Evolutionary conservation across 2,113 vertebrate species (phyloP).

Genomic region (Herpetotheres cachinnans): DNA sequence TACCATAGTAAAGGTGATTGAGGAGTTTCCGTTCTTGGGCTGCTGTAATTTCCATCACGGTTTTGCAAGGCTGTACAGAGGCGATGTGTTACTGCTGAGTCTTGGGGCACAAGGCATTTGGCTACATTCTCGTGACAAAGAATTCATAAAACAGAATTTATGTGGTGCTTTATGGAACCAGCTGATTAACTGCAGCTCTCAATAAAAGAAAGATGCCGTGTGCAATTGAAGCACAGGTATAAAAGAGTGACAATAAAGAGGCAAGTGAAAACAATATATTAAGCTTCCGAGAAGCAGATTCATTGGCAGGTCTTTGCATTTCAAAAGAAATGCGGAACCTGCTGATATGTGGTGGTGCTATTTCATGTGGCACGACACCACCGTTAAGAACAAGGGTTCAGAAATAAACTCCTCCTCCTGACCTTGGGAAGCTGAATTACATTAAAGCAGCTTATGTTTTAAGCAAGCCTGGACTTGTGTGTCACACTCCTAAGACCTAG

Average conservation of each 20-base stretch:
- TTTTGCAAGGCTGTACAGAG: not conserved
- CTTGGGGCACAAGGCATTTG: not conserved
- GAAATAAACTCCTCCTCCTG: not conserved
- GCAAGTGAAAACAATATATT: conserved; percentile 38
- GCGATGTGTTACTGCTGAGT: not conserved
- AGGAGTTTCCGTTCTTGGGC: not conserved
- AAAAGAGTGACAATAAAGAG: conserved; percentile 19
- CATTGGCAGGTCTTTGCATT: not conserved
- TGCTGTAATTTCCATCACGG: not conserved
- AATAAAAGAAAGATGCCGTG: not conserved
- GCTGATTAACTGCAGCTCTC: conserved; percentile 46
- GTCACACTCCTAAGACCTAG: not conserved
- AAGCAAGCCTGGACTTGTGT: not conserved
- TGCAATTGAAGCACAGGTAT: not conserved
- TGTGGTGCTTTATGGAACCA: not conserved
- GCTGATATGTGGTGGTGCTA: not conserved
- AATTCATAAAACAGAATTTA: conserved; percentile 40
- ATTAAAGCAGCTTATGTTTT: not conserved
- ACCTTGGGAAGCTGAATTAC: not conserved
- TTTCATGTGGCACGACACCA: not conserved
- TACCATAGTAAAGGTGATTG: not conserved
- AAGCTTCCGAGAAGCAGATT: not conserved
- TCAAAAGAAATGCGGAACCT: not conserved
- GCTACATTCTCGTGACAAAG: not conserved
- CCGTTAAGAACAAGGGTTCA: not conserved